Conservation (phyloP, 2,797 vertebrate species). For the Anguilla megastoma region DNA sequence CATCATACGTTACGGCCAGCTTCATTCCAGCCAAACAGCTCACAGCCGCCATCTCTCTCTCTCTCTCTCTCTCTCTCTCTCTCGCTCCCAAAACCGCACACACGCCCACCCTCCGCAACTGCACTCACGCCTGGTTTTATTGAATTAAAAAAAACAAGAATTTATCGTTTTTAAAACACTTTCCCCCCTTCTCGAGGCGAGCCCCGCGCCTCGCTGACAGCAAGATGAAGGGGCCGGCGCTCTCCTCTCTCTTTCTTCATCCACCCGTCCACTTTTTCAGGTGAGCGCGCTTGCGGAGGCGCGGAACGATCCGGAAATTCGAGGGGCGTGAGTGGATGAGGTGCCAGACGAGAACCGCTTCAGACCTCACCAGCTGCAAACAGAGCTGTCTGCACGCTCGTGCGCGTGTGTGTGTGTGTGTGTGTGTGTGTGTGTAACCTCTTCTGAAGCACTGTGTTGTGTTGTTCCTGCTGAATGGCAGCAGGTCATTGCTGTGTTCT, state of each 20-base stretch:
- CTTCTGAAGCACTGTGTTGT: background rate
- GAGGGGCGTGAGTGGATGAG: slow-evolving; percentile 52
- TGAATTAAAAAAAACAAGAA: slow-evolving; percentile 72
- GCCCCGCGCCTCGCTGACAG: slow-evolving; percentile 61
- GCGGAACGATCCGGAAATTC: slow-evolving; percentile 43
- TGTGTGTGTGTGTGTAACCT: slow-evolving; percentile 30
- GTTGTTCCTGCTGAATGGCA: background rate
- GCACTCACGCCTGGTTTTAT: slow-evolving; percentile 53
- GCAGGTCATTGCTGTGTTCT: background rate
- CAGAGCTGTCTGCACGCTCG: slow-evolving; percentile 39
- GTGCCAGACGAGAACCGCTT: slow-evolving; percentile 32
- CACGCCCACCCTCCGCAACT: slow-evolving; percentile 31
- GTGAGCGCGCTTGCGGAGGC: slow-evolving; percentile 11
- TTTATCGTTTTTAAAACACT: slow-evolving; percentile 74
- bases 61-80: slow-evolving; percentile 13
- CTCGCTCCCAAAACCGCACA: slow-evolving; percentile 1
- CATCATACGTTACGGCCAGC: slow-evolving; percentile 58
- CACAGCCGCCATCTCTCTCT: background rate
- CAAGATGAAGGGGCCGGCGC: slow-evolving; percentile 61
- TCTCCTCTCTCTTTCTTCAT: slow-evolving; percentile 25
- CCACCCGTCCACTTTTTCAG: slow-evolving; percentile 24
- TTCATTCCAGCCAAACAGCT: background rate
- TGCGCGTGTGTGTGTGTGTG: slow-evolving; percentile 33
- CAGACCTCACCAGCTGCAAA: slow-evolving; percentile 46
- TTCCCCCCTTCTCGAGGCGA: slow-evolving; percentile 53